Evolutionary conservation across 1,140 invertebrate genomes (phyloP), one percentile per base, ranked within the genome.

Genomic region (Drepana arcuata): DNA sequence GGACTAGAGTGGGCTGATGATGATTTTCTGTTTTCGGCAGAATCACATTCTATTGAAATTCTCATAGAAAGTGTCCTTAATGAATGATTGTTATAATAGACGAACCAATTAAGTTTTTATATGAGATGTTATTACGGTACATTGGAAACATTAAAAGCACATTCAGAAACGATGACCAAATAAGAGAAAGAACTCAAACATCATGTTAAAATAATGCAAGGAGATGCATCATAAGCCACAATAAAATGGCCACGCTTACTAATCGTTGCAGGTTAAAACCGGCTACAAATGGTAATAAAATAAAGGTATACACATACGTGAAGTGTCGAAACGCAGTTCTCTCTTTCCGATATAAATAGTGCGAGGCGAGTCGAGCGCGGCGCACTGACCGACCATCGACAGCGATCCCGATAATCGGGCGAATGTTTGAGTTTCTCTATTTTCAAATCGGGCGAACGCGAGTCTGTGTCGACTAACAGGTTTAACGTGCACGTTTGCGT

Each of bases 271-370:
- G 60, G 55, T 68, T 63, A 63, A 73, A 79, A 79, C 70, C 67
- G 67, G 69, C 69, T 70, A 66, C 66, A 74, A 74, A 75, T 70
- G 67, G 71, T 72, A 72, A 74, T 79, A 79, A 79, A 79, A 69
- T 73, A 70, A 73, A 72, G 57, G 63, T 66, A 69, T 63, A 58
- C 58, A 68, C 58, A 68, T 60, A 71, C 60, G 53, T 65, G 55
- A 67, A 64, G 67, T 71, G 65, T 72, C 65, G 61, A 70, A 72
- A 68, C 64, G 63, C 61, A 40, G 41, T 59, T 67, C 59, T 60
- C 55, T 61, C 63, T 63, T 67, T 70, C 46, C 53, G 69, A 74
- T 79, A 79, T 75, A 79, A 79, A 79, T 79, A 79, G 74, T 79
- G 64, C 59, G 62, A 63, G 66, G 52, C 62, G 30, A 21, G 13